Evolutionary conservation across 2,888 invertebrate species (phyloP), one percentile per base, ranked within the genome.

Genomic region (Eledona agricola): DNA sequence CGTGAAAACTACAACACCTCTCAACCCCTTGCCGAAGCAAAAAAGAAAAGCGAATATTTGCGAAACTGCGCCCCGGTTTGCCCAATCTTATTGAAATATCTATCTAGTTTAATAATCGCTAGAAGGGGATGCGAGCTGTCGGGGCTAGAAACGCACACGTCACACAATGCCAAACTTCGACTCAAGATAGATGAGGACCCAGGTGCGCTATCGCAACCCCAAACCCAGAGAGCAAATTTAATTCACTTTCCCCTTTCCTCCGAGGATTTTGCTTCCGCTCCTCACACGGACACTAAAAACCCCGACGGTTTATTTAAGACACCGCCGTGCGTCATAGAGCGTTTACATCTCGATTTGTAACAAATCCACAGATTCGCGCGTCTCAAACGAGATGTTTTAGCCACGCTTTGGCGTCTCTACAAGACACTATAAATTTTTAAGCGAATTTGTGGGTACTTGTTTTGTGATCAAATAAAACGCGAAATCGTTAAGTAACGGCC

Each of bases 141-240:
- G 22, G 12, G 12, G 16, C 12, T 13, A 31, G 20, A 31, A 13
- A 43, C 31, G 23, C 23, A 32, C 45, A 34, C 26, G 46, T 34
- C 35, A 34, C 23, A 34, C 35, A 16, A 13, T 5, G 12, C 25
- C 23, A 35, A 26, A 32, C 26, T 20, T 43, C 9, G 22, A 6
- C 7, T 19, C 5, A 31, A 43, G 43, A 46, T 34, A 35, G 35
- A 46, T 26, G 46, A 32, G 34, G 31, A 42, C 22, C 17, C 46
- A 46, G 46, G 46, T 46, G 46, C 11, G 29, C 10, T 20, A 9
- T 28, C n/a, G n/a, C 17, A 42, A 28, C 28, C 31, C 42, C 20
- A 29, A 19, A 7, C 42, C 12, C 28, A 13, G 7, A 20, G 11
- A 32, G 16, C 25, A 4, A 38, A 38, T 38, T 38, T 38, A 25